phyloP scores from a whole-genome alignment of 2,113 vertebrate genomes.

The Coregonus clupeaformis region DNA sequence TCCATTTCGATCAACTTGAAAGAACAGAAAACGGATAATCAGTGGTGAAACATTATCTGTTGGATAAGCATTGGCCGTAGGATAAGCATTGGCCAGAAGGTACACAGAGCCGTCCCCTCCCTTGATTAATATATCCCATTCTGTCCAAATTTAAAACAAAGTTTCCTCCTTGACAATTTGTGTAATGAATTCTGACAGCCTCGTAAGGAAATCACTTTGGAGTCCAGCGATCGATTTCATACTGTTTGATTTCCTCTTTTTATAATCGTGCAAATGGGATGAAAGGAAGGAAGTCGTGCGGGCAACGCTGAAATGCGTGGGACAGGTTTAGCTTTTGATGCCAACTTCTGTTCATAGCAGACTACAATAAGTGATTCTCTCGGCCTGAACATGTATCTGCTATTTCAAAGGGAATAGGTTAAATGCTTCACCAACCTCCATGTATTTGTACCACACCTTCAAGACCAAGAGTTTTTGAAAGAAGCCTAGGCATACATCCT shows the following conservation, averaged over 20 bases:
- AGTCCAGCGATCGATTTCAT: too few species aligned
- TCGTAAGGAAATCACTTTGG: too few species aligned
- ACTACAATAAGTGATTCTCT: neutral
- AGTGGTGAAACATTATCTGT: too few species aligned
- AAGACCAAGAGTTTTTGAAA: neutral
- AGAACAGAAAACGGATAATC: too few species aligned
- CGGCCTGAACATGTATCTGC: neutral
- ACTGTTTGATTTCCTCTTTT: too few species aligned
- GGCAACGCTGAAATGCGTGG: neutral
- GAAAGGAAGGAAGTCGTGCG: neutral
- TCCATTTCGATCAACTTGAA: too few species aligned
- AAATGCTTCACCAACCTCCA: slow-evolving; percentile 5
- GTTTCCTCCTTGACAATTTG: slow-evolving; percentile 2
- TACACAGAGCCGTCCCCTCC: neutral
- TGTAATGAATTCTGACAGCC: slow-evolving; percentile 19
- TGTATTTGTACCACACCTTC: neutral
- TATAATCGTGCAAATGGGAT: neutral
- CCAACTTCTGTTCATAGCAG: slow-evolving; percentile 1
- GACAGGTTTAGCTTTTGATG: too few species aligned
- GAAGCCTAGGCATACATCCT: neutral
- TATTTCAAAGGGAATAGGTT: slow-evolving; percentile 9
- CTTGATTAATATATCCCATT: slow-evolving; percentile 5
- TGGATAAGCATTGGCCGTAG: too few species aligned
- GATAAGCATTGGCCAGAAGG: too few species aligned
- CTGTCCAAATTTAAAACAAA: slow-evolving; percentile 22